These are phyloP conservation scores for Scartelaos histophorus DNA, from an alignment of 2,113 vertebrate species.

Conservation along the genomic window DNA sequence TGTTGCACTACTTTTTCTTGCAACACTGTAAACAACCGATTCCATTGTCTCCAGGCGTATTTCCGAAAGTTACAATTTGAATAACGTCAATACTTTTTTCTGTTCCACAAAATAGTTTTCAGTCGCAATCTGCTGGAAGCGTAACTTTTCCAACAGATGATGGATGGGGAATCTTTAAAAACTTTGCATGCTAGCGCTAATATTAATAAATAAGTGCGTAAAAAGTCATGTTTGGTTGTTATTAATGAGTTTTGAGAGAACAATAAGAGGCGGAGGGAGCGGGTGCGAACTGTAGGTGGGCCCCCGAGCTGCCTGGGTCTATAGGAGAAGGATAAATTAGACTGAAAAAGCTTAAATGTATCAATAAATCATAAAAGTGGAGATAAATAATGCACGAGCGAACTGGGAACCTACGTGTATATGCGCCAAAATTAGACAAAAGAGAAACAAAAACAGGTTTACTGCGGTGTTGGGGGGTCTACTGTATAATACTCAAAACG, in stretches of 20 bases:
- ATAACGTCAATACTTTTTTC: neutral
- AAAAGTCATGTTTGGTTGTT: constrained; percentile 29
- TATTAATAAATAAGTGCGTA: constrained; percentile 11
- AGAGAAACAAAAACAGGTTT: neutral
- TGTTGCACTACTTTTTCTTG: too few species aligned
- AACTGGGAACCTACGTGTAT: constrained; percentile 21
- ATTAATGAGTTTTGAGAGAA: constrained; percentile 47
- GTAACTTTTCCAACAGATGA: too few species aligned
- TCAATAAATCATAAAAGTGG: constrained; percentile 36
- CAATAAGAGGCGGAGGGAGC: constrained; percentile 34
- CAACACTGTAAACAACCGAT: neutral
- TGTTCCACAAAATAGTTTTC: too few species aligned
- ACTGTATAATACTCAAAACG: too few species aligned
- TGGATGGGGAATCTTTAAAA: constrained; percentile 4
- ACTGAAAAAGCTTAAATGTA: constrained; percentile 23
- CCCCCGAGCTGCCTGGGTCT: neutral
- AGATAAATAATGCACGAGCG: constrained; percentile 34
- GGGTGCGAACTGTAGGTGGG: neutral
- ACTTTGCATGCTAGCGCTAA: constrained; percentile 24
- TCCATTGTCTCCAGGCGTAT: neutral
- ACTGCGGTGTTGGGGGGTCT: neutral
- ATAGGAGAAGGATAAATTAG: constrained; percentile 14
- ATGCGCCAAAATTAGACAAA: neutral
- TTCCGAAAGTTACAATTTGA: neutral
- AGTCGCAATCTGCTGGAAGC: too few species aligned